Base-by-base conservation (phyloP, 1,140 invertebrate species). In the Euwallacea similis region DNA sequence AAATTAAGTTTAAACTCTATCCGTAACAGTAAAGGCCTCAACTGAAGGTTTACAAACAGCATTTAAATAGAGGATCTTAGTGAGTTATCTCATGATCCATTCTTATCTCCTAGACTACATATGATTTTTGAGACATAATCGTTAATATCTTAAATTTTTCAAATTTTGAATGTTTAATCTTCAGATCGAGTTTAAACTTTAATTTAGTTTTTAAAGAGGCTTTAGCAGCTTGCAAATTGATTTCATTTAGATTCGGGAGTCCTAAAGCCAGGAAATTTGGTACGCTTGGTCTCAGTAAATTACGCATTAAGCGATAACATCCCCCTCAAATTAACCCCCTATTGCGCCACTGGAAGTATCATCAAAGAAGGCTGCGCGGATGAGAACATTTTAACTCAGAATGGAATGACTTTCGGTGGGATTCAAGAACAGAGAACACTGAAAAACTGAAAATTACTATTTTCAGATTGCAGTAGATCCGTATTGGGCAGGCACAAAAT, bases 401-500 rank as follows among this genome's bases (percentile, higher is more conserved):
- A 80, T 80, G 68, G 78, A 80, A 50, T 81, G 77, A 67, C 74
- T 82, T 74, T 75, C 67, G 55, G 81, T 86, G 55, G 75, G 73
- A 9, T 44, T 50, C 59, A 46, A 53, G 7, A 43, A 42, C 46
- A 15, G 2, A 7, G 11, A 15, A 47, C 41, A 7, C 7, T 13
- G 44, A 46, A 15, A 50, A 21, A 10, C 15, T 47, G 15, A 50
- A 64, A 50, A 15, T 13, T 15, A 33, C 15, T 58, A n/a, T 46
- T 64, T 68, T 59, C 50, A 76, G 76, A 74, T 55, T 76, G 71
- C 62, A 75, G 84, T 55, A 83, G 83, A 60, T 83, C 84, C 41
- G 83, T 84, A 53, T 82, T 95, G 13, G 88, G 89, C 3, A 83
- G 88, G 53, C 89, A 94, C 82, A 85, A 91, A 33, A 87, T 97